Percentiles rank a stretch among this genome's conserved stretches.
These are phyloP conservation scores for Phyto melanocephala DNA, from an alignment of 2,888 invertebrate genomes.

Conservation along the genomic window DNA sequence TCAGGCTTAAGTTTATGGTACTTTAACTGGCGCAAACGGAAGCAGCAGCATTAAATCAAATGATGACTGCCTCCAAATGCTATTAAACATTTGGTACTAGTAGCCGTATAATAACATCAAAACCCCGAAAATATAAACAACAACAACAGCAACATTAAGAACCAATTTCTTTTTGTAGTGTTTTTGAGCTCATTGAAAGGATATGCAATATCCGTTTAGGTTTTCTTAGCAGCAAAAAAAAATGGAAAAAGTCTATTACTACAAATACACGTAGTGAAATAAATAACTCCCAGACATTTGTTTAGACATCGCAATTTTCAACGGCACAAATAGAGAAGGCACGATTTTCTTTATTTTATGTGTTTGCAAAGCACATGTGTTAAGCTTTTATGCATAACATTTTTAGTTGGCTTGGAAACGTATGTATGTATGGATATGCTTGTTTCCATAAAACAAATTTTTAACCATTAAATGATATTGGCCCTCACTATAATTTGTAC, in stretches of 20 bases:
- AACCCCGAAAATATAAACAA: conserved; percentile 8
- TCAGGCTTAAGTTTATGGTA: conserved; percentile 61
- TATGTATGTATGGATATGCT: neutral
- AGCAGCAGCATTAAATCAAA: conserved; percentile 63
- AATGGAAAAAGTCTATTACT: conserved; percentile 28
- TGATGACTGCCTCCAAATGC: conserved; percentile 51
- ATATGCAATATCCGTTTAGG: conserved; percentile 62
- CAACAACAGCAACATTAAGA: conserved; percentile 44
- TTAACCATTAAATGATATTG: conserved; percentile 49
- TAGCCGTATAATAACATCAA: conserved; percentile 10
- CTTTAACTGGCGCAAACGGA: conserved; percentile 61
- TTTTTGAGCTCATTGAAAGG: conserved; percentile 63
- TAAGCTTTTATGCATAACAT: neutral
- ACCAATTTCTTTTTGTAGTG: conserved; percentile 57
- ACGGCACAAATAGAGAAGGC: conserved; percentile 1
- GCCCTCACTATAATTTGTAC: conserved; percentile 56
- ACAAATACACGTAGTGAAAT: conserved; percentile 39
- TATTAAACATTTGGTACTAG: conserved; percentile 1
- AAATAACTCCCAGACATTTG: conserved; percentile 55
- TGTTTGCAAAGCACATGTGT: conserved; percentile 9
- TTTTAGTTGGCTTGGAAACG: neutral
- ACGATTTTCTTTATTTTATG: neutral
- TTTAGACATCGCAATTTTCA: neutral
- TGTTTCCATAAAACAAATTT: neutral
- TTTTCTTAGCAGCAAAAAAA: conserved; percentile 11